Evolutionary conservation across 2,113 vertebrate species (phyloP), one percentile per base, ranked within the genome.

Genomic region (Dromas ardeola): DNA sequence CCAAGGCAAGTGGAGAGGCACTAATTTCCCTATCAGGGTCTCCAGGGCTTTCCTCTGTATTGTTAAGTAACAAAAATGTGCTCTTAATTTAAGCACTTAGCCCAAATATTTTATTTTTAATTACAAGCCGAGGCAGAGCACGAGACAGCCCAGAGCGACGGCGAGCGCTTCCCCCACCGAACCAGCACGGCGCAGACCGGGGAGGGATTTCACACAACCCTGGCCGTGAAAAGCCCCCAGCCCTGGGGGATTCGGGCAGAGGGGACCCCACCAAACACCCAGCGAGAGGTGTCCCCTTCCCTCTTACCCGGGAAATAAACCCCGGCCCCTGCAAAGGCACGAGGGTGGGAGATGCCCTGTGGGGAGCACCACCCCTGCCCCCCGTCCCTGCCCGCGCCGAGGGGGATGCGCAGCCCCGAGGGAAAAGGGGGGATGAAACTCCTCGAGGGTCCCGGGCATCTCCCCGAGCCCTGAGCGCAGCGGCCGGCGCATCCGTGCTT

Each of bases 51-150:
- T 86, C 19, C 49, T 56, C 12, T 0, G 30, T 23, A 27, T 40
- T 61, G 74, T 69, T 55, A 93, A 50, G 61, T 76, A 86, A 63
- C 81, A 80, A 79, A 90, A 92, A 90, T 0, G 6, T 50, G 65
- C 45, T 93, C 79, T 81, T 89, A 23, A 79, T 87, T 91, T 27
- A 20, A 95, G 66, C 58, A 36, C 62, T 95, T 69, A 55, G 42
- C 79, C 88, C 74, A 79, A 90, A 92, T 88, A 52, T 43, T 85
- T 80, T 74, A 59, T 79, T 88, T 88, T 69, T 90, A 85, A 70
- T 96, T 93, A 77, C 55, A 50, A 59, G 50, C n/a, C 0, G 2
- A 74, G 65, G 72, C 69, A 58, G 56, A 76, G 50, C 2, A 0
- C 2, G 17, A 91, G 45, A 49, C 63, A 79, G 55, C 81, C 63